Evolutionary conservation across 1,140 invertebrate species (phyloP), one percentile per base, ranked within the genome.

Genomic region (Nixonia krombeini): DNA sequence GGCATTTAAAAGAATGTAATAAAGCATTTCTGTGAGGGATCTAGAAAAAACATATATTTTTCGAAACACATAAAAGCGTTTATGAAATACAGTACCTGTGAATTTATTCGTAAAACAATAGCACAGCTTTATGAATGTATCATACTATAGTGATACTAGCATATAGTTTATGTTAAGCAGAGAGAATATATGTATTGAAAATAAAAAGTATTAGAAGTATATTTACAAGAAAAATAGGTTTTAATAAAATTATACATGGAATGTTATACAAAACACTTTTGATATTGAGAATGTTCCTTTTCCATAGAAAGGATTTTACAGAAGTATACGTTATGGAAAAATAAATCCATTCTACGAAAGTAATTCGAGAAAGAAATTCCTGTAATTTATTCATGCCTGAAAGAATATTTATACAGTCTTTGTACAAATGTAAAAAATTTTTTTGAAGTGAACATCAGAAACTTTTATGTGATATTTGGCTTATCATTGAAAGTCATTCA

Each of bases 11-110:
- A 33, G 9, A 33, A 9, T 10, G n/a, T 12, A 4, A 33, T 2
- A 33, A 33, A 33, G 29, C 29, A 33, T 33, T 33, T 33, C 13
- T n/a, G n/a, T n/a, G n/a, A n/a, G n/a, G n/a, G n/a, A n/a, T n/a
- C n/a, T n/a, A n/a, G 4, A 10, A 4, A 4, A 33, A 33, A 33
- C 9, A 33, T 33, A 12, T 33, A 33, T 33, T 33, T 33, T 33
- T 33, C n/a, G 29, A 33, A 33, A 33, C 2, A 4, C 9, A 33
- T 9, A 26, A 9, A 26, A 9, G 9, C 29, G 2, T 33, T 33
- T 33, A 33, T 10, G 9, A 33, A 9, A n/a, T 33, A 33, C 13
- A n/a, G 29, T 33, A 33, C 29, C 29, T 33, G 29, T 9, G 4
- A 33, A 10, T 33, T 33, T 33, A 9, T 26, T 26, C 9, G 25